Conservation (phyloP, 2,797 vertebrate species). For the Alauda arvensis region DNA sequence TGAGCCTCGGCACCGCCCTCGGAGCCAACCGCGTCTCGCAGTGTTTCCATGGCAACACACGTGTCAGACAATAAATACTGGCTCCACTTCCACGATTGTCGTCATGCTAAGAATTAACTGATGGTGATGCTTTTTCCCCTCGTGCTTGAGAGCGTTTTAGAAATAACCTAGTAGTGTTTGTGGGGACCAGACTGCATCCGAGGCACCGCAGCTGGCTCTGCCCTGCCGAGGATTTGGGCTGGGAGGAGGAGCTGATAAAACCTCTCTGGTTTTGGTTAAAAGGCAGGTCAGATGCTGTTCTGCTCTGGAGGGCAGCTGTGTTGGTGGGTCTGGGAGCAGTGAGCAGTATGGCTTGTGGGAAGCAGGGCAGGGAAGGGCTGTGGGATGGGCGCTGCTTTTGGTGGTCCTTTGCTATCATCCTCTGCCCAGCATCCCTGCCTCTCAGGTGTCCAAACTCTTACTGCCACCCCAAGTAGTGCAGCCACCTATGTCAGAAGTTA, state of each 20-base stretch:
- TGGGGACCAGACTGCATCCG: background rate
- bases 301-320: background rate
- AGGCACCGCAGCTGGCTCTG: background rate
- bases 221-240: rapidly evolving
- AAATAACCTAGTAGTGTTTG: background rate
- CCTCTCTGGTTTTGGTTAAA: background rate
- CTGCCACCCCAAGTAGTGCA: background rate
- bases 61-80: constrained; percentile 20
- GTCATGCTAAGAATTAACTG: background rate
- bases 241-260: background rate
- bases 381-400: background rate
- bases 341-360: background rate
- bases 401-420: background rate
- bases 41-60: background rate
- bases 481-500: background rate
- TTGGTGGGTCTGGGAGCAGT: background rate
- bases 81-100: background rate
- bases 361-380: background rate
- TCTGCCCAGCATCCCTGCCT: background rate
- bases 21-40: background rate
- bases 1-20: background rate
- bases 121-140: background rate
- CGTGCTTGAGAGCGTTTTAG: background rate
- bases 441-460: background rate
- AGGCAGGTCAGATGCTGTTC: background rate